These are phyloP conservation scores for Papilio xuthus DNA, from an alignment of 1,140 invertebrate species.

Conservation along the genomic window DNA sequence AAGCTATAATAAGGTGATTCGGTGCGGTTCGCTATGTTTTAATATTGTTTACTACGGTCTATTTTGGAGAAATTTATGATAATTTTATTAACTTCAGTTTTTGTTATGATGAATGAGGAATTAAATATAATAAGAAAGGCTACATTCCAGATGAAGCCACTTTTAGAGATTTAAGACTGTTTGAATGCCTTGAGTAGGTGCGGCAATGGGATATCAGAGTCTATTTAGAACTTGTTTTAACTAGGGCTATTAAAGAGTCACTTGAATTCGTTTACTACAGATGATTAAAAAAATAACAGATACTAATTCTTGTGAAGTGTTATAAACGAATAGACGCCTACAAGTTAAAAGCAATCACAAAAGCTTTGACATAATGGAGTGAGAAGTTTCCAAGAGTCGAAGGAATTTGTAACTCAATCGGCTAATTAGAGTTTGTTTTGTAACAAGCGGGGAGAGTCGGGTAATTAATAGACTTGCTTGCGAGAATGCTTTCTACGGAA, in stretches of 20 bases:
- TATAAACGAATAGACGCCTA: conserved; percentile 43
- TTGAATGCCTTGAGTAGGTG: no score
- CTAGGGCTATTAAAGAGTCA: not conserved
- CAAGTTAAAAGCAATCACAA: conserved; percentile 50
- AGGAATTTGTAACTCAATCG: conserved; percentile 64
- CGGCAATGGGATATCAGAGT: no score
- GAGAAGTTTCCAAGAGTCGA: conserved; percentile 47
- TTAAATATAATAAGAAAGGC: not conserved
- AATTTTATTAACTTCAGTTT: conserved; percentile 28
- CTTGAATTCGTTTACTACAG: not conserved
- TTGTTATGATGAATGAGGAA: conserved; percentile 19
- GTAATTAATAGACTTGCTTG: conserved; percentile 52
- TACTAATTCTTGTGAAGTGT: not conserved
- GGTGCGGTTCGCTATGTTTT: conserved; percentile 50
- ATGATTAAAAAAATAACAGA: not conserved
- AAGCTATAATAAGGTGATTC: conserved; percentile 66
- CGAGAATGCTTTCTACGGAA: conserved; percentile 36
- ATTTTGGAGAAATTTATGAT: conserved; percentile 22
- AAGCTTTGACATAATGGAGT: conserved; percentile 53
- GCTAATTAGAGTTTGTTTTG: conserved; percentile 58
- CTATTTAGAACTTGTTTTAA: not conserved
- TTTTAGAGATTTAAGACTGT: not conserved
- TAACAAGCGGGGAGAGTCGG: conserved; percentile 44
- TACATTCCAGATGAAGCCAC: not conserved
- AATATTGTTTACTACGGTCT: conserved; percentile 45